Conservation (phyloP, 2,888 invertebrate species). For the Eupithecia insigniata region DNA sequence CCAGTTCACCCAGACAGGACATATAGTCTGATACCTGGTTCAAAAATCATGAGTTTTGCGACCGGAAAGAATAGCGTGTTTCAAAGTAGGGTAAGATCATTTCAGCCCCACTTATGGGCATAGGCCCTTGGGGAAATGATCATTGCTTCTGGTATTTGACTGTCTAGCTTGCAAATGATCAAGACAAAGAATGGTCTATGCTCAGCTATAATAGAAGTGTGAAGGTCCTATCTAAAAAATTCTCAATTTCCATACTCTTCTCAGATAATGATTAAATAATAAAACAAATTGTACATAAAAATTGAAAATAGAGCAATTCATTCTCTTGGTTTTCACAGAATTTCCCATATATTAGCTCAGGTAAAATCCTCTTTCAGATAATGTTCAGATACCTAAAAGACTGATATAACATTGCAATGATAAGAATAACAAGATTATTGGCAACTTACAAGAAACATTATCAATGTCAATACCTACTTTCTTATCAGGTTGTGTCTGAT, state of each 20-base stretch:
- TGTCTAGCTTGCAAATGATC: too few relatives aligned
- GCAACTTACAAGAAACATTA: constrained; percentile 18
- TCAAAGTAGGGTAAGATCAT: too few relatives aligned
- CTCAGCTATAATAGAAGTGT: too few relatives aligned
- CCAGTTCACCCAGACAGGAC: constrained; percentile 88
- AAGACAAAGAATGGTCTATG: too few relatives aligned
- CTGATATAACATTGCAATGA: constrained; percentile 20
- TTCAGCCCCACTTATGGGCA: too few relatives aligned
- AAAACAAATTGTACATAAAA: not conserved
- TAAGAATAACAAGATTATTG: constrained; percentile 25
- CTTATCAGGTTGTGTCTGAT: constrained; percentile 27
- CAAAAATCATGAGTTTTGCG: not conserved
- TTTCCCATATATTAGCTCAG: not conserved
- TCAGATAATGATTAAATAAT: not conserved
- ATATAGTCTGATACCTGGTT: constrained; percentile 84
- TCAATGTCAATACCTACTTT: constrained; percentile 19
- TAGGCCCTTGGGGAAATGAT: too few relatives aligned
- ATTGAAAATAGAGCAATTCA: not conserved
- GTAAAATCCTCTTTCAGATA: not conserved
- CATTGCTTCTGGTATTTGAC: too few relatives aligned
- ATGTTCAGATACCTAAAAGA: not conserved
- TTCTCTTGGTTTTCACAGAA: not conserved
- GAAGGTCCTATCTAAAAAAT: too few relatives aligned
- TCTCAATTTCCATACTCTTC: not conserved
- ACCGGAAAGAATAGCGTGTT: not conserved